These are phyloP conservation scores for Anseranas semipalmata DNA, from an alignment of 2,113 vertebrate species.

Conservation along the genomic window DNA sequence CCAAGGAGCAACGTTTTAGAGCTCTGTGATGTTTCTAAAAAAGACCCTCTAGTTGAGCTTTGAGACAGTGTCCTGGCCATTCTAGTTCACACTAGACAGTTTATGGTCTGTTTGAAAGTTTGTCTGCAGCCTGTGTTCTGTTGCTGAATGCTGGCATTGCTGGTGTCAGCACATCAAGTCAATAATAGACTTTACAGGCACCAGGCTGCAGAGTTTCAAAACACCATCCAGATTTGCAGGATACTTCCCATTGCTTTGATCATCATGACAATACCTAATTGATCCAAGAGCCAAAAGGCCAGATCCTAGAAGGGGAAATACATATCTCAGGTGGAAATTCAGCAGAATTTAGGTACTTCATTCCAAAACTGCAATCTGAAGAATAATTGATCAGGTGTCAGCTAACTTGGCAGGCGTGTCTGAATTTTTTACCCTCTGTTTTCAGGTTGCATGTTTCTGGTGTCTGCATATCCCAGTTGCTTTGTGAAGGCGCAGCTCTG, in stretches of 20 bases:
- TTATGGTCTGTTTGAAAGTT: not conserved
- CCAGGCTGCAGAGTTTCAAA: not conserved
- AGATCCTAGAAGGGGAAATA: not conserved
- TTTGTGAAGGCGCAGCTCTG: not conserved
- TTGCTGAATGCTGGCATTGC: not conserved
- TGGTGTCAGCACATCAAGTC: not conserved
- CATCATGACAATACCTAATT: not conserved
- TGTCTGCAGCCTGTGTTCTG: not conserved
- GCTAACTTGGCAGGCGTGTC: not conserved
- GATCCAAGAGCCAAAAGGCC: not conserved
- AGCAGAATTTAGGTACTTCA: not conserved
- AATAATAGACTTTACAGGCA: not conserved
- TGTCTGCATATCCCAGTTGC: not conserved
- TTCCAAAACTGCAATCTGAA: not conserved
- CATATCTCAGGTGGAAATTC: not conserved
- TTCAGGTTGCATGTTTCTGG: not conserved
- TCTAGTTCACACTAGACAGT: not conserved
- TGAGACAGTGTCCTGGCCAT: not conserved
- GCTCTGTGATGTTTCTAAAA: not conserved
- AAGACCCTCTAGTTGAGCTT: not conserved
- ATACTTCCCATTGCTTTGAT: not conserved
- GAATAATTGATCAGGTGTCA: not conserved
- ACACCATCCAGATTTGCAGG: not conserved
- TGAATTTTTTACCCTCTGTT: not conserved
- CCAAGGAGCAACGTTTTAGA: not conserved